These are phyloP conservation scores for Cotesia vestalis DNA, from an alignment of 1,140 invertebrate genomes.

Conservation along the genomic window DNA sequence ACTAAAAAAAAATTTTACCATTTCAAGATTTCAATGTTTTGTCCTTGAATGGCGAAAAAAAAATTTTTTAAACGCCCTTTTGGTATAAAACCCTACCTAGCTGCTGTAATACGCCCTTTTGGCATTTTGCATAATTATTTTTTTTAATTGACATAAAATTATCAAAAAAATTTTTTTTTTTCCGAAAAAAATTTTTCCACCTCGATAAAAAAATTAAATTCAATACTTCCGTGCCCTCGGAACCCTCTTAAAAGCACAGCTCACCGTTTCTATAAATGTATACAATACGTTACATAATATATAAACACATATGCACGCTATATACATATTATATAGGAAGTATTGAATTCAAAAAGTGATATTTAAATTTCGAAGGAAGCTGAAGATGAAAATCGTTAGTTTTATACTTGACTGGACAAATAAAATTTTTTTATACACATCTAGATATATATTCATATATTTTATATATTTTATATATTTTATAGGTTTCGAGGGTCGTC, in stretches of 20 bases:
- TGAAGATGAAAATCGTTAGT: neutral
- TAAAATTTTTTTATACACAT: neutral
- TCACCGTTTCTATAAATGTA: neutral
- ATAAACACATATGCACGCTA: neutral
- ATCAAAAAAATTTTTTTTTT: too few species aligned
- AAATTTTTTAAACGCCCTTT: too few species aligned
- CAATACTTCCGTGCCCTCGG: too few species aligned
- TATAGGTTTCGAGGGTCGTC: neutral
- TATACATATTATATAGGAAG: constrained; percentile 1
- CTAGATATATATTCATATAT: neutral
- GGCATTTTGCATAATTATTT: too few species aligned
- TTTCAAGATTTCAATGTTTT: too few species aligned
- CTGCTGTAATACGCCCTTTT: too few species aligned
- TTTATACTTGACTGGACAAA: neutral
- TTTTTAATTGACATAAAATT: too few species aligned
- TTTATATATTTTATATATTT: neutral
- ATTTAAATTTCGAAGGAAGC: constrained; percentile 1
- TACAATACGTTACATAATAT: neutral
- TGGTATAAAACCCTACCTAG: too few species aligned
- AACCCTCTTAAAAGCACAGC: neutral
- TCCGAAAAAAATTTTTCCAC: too few species aligned
- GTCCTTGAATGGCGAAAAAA: too few species aligned
- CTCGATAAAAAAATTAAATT: too few species aligned
- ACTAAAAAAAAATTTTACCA: too few species aligned
- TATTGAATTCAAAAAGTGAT: constrained; percentile 11